Base-by-base conservation (phyloP, 2,797 vertebrate genomes). In the Buceros bicornis region DNA sequence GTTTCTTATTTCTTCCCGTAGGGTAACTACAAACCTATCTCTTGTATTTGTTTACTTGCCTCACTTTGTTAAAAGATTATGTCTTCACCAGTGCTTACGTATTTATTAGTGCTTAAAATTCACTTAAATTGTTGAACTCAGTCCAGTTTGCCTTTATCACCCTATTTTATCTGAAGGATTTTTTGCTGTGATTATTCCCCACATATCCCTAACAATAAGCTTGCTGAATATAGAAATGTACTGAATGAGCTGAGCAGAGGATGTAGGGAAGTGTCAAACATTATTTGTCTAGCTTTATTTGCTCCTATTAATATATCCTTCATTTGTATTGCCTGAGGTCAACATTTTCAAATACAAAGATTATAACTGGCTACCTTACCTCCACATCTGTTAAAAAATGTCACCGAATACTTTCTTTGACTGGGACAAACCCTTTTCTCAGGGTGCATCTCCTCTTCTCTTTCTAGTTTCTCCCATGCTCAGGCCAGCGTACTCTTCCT, bases 11-110 rank as follows among this genome's bases (percentile, higher is more conserved):
- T 97, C 79, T 94, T 95, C 81, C 91, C 10, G 1, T 65, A 92
- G 96, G 96, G 72, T 50, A 93, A 72, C 56, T 93, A 54, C 94
- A 92, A 87, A 92, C 42, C 73, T 80, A 87, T 48, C 78, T 93
- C 85, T 96, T 91, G 16, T 67, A 84, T 96, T 96, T 95, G 91
- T 95, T 94, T 96, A 94, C 76, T 97, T 90, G 93, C 50, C 64
- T 97, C 50, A 57, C 89, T 96, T 92, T 94, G 81, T 97, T 79
- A 72, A 92, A 87, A 92, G 91, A 95, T 93, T 92, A 92, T 84
- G 82, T 82, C 74, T 94, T 96, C 81, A 90, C 77, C 53, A 82
- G 67, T 0, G 3, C 71, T 95, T 96, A 86, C 1, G 40, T 43
- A 93, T 96, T 94, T 95, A 89, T 97, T 90, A 95, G 83, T 89